Evolutionary conservation across 2,888 invertebrate genomes (phyloP).

Genomic region (Ctena decussata): DNA sequence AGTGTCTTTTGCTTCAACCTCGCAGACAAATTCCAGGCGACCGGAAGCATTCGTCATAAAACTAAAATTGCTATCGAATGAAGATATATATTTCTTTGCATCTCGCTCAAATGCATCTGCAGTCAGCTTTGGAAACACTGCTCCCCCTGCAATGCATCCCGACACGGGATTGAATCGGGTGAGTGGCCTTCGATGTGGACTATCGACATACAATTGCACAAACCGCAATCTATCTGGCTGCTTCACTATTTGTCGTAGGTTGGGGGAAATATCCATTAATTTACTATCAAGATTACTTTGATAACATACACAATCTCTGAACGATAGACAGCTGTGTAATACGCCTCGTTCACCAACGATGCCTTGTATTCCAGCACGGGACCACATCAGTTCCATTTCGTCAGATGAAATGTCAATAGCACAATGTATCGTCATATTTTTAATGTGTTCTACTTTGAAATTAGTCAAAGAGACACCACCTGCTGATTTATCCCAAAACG

Average conservation of each 20-base stretch:
- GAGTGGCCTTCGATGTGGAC: slow-evolving; percentile 37
- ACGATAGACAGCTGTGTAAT: slow-evolving; percentile 29
- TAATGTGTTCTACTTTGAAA: slow-evolving; percentile 19
- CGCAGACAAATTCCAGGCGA: slow-evolving; percentile 13
- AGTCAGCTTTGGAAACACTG: slow-evolving; percentile 15
- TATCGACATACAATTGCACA: slow-evolving; percentile 54
- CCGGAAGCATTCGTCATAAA: slow-evolving; percentile 3
- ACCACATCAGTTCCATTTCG: slow-evolving; percentile 50
- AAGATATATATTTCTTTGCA: slow-evolving; percentile 16
- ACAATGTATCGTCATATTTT: slow-evolving; percentile 26
- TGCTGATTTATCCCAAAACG: slow-evolving; percentile 48
- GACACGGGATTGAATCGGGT: slow-evolving; percentile 48
- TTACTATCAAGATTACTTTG: slow-evolving; percentile 45
- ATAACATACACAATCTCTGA: slow-evolving; percentile 35
- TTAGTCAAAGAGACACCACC: slow-evolving; percentile 18
- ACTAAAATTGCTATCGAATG: slow-evolving; percentile 13
- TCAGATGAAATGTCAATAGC: slow-evolving; percentile 36
- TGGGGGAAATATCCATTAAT: slow-evolving; percentile 29
- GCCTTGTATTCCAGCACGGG: slow-evolving; percentile 29
- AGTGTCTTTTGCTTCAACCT: background rate
- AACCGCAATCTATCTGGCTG: slow-evolving; percentile 35
- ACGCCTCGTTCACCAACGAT: slow-evolving; percentile 28
- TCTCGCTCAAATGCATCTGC: slow-evolving; percentile 34
- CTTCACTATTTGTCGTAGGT: slow-evolving; percentile 8
- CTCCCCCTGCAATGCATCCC: slow-evolving; percentile 32